Evolutionary conservation across 2,888 invertebrate genomes (phyloP).

Genomic region (Galeruca laticollis): DNA sequence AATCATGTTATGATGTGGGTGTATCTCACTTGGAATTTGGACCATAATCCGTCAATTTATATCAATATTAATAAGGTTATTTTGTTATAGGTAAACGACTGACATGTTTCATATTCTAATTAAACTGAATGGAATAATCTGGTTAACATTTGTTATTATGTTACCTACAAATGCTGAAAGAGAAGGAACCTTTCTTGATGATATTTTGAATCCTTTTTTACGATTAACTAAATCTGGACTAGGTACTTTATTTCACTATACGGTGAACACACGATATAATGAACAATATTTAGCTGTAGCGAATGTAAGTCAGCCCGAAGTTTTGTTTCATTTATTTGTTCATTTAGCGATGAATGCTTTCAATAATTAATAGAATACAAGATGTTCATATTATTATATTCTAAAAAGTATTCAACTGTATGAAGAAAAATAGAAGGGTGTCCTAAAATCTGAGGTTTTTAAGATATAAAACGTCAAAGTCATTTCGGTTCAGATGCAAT

Average conservation of each 20-base stretch:
- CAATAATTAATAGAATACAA: too few relatives aligned
- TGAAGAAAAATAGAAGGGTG: too few relatives aligned
- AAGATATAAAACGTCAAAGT: too few relatives aligned
- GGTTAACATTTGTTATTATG: not conserved
- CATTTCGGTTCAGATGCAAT: too few relatives aligned
- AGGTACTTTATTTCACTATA: conserved; percentile 5
- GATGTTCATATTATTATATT: too few relatives aligned
- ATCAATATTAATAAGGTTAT: not conserved
- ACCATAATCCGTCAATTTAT: too few relatives aligned
- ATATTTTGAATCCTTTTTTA: not conserved
- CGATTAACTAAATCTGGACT: conserved; percentile 10
- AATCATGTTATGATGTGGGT: too few relatives aligned
- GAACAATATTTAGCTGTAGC: conserved; percentile 12
- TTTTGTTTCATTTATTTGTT: not conserved
- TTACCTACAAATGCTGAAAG: not conserved
- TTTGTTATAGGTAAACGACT: not conserved
- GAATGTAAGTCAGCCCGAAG: conserved; percentile 27
- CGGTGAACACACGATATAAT: conserved; percentile 8
- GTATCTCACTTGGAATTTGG: too few relatives aligned
- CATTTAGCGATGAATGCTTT: not conserved
- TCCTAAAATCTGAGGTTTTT: too few relatives aligned
- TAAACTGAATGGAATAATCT: not conserved
- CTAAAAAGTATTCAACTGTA: too few relatives aligned
- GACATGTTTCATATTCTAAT: not conserved
- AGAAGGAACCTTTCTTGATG: conserved; percentile 11